Evolutionary conservation across 2,113 vertebrate species (phyloP).

Genomic region (Heloderma charlesbogerti): DNA sequence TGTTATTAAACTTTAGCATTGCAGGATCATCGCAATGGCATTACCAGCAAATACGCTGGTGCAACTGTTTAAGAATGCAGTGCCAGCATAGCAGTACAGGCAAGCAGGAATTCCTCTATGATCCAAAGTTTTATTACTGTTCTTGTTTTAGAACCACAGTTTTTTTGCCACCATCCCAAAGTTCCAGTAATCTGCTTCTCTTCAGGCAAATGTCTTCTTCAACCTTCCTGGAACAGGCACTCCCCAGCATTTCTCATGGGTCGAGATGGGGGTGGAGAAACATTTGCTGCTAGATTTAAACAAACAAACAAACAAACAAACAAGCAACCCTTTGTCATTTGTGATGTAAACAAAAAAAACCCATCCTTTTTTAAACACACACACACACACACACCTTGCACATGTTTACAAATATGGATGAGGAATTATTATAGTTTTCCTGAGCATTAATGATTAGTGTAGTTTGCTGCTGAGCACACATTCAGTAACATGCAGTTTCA

Average conservation of each 20-base stretch:
- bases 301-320: no score
- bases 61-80: neutral
- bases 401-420: rapidly evolving
- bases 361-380: neutral
- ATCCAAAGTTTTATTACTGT: neutral
- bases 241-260: neutral
- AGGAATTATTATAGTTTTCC: neutral
- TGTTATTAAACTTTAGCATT: neutral
- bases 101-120: neutral
- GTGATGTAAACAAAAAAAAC: constrained; percentile 17
- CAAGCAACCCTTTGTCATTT: no score
- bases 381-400: neutral
- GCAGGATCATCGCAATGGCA: neutral
- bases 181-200: no score
- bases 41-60: neutral
- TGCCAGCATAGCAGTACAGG: neutral
- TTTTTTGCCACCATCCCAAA: neutral
- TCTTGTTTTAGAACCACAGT: neutral
- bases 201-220: neutral
- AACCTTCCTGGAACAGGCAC: neutral
- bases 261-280: neutral
- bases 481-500: constrained; percentile 15
- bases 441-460: neutral
- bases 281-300: neutral
- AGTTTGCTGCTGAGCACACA: neutral